Conservation (phyloP, 1,140 invertebrate species). For the Eubasilissa regina region DNA sequence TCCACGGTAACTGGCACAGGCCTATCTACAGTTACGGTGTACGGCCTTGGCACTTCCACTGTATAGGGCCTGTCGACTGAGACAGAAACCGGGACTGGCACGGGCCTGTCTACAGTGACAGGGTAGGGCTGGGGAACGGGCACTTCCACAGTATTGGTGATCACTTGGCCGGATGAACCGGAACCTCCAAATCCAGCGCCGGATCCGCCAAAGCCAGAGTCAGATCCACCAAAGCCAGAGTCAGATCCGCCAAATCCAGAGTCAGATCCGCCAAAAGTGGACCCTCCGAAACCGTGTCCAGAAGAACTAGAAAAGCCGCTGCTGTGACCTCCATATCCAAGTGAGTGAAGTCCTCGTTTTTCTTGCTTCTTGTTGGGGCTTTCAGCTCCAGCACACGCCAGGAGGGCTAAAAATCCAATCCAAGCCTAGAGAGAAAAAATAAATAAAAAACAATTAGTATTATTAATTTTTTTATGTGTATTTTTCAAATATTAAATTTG, state of each 20-base stretch:
- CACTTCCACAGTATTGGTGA: constrained; percentile 55
- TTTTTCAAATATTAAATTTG: too few species aligned
- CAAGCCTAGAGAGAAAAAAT: too few species aligned
- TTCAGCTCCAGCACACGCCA: too few species aligned
- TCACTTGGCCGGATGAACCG: constrained; percentile 54
- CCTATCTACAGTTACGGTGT: constrained; percentile 63
- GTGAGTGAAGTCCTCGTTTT: too few species aligned
- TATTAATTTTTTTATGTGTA: too few species aligned
- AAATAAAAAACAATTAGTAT: too few species aligned
- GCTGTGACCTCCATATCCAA: too few species aligned
- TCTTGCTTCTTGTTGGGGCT: too few species aligned
- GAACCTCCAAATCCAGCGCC: neutral
- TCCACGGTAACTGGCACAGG: constrained; percentile 61
- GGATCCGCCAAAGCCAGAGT: neutral
- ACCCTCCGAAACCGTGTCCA: too few species aligned
- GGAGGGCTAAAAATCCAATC: too few species aligned
- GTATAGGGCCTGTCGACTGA: constrained; percentile 56
- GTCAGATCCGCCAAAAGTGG: neutral
- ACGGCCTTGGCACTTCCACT: constrained; percentile 60
- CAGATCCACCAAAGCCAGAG: neutral
- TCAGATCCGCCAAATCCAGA: neutral
- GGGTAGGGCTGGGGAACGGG: constrained; percentile 59
- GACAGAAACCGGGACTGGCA: constrained; percentile 53
- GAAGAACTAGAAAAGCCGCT: too few species aligned
- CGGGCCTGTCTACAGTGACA: constrained; percentile 52